Conservation (phyloP, 1,140 invertebrate species). For the Phymastichus coffea region DNA sequence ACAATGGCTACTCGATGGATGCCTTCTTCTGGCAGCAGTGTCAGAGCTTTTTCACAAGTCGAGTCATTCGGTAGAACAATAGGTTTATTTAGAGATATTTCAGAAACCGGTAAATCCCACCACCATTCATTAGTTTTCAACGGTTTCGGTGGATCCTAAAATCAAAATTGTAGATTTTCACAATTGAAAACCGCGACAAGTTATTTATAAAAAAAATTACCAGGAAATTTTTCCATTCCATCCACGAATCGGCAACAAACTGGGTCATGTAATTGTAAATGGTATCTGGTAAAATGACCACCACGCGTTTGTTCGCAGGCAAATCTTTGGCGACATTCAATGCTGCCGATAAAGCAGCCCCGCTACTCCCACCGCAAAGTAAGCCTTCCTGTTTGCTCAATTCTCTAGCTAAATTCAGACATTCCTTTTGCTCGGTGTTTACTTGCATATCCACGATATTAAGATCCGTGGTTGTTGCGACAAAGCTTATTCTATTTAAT, state of each 20-base stretch:
- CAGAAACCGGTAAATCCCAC: conserved; percentile 68
- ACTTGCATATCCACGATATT: conserved; percentile 83
- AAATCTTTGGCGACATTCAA: conserved; percentile 77
- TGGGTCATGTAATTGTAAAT: conserved; percentile 99
- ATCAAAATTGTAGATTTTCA: conserved; percentile 25
- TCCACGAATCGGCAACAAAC: conserved; percentile 94
- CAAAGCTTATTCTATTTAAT: conserved; percentile 82
- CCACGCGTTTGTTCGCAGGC: conserved; percentile 80
- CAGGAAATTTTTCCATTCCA: conserved; percentile 78
- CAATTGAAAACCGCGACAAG: too few relatives aligned
- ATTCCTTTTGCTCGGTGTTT: conserved; percentile 79
- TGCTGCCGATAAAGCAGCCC: conserved; percentile 79
- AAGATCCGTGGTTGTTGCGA: conserved; percentile 85
- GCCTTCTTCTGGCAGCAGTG: conserved; percentile 66
- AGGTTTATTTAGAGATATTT: conserved; percentile 62
- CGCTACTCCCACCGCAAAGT: conserved; percentile 92
- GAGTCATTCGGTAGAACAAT: conserved; percentile 61
- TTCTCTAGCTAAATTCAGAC: conserved; percentile 80
- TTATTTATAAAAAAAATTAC: conserved; percentile 32
- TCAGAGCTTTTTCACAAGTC: conserved; percentile 67
- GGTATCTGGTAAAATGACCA: conserved; percentile 90
- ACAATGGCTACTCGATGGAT: conserved; percentile 73
- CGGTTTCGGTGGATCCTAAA: conserved; percentile 37
- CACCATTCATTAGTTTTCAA: conserved; percentile 60
- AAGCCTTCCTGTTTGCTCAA: conserved; percentile 92